phyloP scores from a whole-genome alignment of 1,140 invertebrate genomes.

The Bombus waltoni region DNA sequence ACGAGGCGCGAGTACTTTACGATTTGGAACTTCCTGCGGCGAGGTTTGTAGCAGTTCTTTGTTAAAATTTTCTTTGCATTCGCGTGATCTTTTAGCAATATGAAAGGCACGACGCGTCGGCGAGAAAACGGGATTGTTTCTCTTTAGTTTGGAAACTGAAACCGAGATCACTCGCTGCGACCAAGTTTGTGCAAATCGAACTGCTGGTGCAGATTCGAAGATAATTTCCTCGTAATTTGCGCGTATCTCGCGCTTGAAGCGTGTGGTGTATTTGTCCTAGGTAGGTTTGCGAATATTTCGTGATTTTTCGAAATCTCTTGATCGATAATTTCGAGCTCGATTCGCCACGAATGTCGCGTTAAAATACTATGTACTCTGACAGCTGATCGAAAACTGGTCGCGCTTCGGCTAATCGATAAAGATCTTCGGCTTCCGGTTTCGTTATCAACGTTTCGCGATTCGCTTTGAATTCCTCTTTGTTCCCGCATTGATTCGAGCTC shows the following conservation, averaged over 20 bases:
- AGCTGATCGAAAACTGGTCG: constrained; percentile 5
- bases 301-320: not conserved
- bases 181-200: not conserved
- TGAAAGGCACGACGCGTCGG: too few species aligned
- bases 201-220: fast-evolving
- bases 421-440: constrained; percentile 43
- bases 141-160: not conserved
- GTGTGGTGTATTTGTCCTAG: not conserved
- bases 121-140: too few species aligned
- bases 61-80: fast-evolving
- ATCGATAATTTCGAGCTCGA: not conserved
- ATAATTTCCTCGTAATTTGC: not conserved
- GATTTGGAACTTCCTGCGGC: not conserved
- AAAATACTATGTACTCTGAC: too few species aligned
- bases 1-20: not conserved
- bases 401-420: constrained; percentile 23
- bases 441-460: constrained; percentile 51
- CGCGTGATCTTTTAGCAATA: too few species aligned
- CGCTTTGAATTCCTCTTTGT: constrained; percentile 52
- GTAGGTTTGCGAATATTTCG: not conserved
- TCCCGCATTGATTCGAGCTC: constrained; percentile 17
- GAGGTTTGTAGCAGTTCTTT: not conserved
- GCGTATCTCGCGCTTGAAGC: too few species aligned
- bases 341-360: not conserved
- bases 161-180: too few species aligned